phyloP scores from a whole-genome alignment of 2,113 vertebrate genomes.

The Narcine bancroftii region DNA sequence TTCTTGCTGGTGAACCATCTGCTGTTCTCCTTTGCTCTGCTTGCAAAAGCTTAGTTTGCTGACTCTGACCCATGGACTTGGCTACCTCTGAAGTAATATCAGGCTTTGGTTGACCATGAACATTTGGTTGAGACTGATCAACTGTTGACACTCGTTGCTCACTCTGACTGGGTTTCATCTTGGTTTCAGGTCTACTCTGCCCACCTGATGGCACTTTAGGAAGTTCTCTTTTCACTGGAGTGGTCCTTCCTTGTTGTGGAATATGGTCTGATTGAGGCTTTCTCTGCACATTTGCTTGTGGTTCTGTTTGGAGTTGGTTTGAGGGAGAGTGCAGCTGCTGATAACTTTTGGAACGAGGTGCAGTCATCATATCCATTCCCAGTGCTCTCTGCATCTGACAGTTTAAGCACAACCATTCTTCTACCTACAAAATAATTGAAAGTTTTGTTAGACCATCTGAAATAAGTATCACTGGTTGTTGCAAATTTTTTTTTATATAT shows the following conservation, averaged over 20 bases:
- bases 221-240: conserved; percentile 38
- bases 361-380: conserved; percentile 97
- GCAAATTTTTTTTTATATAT: not conserved
- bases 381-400: conserved; percentile 98
- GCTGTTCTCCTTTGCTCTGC: conserved; percentile 69
- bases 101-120: conserved; percentile 57
- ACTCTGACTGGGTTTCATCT: conserved; percentile 44
- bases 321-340: conserved; percentile 77
- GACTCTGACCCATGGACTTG: conserved; percentile 66
- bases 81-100: conserved; percentile 68
- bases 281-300: conserved; percentile 32
- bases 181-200: conserved; percentile 48
- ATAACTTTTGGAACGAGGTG: conserved; percentile 93
- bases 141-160: conserved; percentile 43
- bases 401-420: conserved; percentile 97
- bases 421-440: conserved; percentile 64
- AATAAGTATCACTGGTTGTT: not conserved
- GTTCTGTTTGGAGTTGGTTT: conserved; percentile 41
- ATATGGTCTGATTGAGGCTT: conserved; percentile 14
- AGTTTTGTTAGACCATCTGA: not conserved
- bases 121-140: conserved; percentile 47
- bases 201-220: conserved; percentile 50
- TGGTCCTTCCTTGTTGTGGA: not conserved
- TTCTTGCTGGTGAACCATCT: conserved; percentile 67
- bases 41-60: conserved; percentile 58